phyloP scores from a whole-genome alignment of 2,113 vertebrate species.

The Lucifuga dentata region DNA sequence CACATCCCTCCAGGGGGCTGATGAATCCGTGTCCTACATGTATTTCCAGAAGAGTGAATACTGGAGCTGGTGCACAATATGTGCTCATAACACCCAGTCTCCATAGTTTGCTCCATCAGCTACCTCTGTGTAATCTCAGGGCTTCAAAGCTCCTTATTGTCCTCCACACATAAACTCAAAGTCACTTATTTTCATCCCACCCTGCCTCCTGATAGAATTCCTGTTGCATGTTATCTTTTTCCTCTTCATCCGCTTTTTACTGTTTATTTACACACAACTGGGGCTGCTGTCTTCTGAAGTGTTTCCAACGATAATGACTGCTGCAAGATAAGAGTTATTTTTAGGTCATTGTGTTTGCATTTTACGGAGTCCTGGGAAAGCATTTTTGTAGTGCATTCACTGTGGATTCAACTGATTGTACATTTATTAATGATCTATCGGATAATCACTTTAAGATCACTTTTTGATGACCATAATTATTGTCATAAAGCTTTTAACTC shows the following conservation, averaged over 20 bases:
- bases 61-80: constrained; percentile 46
- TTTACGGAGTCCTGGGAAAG: constrained; percentile 61
- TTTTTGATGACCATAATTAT: constrained; percentile 61
- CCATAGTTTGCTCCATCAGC: constrained; percentile 67
- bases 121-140: constrained; percentile 61
- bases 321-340: constrained; percentile 81
- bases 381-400: constrained; percentile 52
- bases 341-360: constrained; percentile 76
- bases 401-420: constrained; percentile 35
- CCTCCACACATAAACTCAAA: constrained; percentile 77
- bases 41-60: constrained; percentile 73
- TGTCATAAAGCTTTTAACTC: constrained; percentile 48
- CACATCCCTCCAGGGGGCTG: constrained; percentile 63
- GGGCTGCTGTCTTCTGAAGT: constrained; percentile 78
- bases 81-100: constrained; percentile 55
- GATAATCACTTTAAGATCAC: constrained; percentile 31
- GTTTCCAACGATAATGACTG: constrained; percentile 79
- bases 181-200: constrained; percentile 79
- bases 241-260: constrained; percentile 62
- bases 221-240: constrained; percentile 70
- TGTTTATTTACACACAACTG: constrained; percentile 77
- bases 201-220: constrained; percentile 75
- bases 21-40: constrained; percentile 72
- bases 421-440: constrained; percentile 33
- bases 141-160: constrained; percentile 80